Evolutionary conservation across 2,797 vertebrate species (phyloP).

Genomic region (Schizopygopsis pylzovi): DNA sequence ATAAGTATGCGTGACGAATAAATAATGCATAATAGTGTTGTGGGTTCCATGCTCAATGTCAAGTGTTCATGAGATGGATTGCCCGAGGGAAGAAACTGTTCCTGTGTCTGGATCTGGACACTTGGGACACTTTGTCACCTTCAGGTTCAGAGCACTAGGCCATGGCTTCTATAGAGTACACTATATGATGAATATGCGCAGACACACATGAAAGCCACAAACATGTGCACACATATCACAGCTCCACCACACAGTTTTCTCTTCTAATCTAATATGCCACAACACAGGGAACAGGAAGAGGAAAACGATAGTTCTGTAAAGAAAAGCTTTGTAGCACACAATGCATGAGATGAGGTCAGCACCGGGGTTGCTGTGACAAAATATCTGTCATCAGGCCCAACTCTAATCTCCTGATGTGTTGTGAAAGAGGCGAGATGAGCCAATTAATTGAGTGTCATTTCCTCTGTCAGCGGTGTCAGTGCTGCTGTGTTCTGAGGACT

Average conservation of each 20-base stretch:
- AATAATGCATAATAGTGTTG: too few species aligned
- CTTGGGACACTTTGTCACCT: not conserved
- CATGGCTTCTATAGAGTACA: not conserved
- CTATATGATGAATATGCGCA: not conserved
- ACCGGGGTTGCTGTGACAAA: constrained; percentile 42
- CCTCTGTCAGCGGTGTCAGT: constrained; percentile 35
- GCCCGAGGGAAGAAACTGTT: too few species aligned
- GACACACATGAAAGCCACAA: constrained; percentile 25
- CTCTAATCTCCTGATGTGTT: constrained; percentile 32
- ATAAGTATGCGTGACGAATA: too few species aligned
- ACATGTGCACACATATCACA: constrained; percentile 24
- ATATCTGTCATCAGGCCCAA: constrained; percentile 49
- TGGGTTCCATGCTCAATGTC: too few species aligned
- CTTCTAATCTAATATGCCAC: constrained; percentile 43
- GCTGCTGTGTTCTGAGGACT: not conserved
- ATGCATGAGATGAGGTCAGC: constrained; percentile 42
- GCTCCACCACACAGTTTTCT: constrained; percentile 17
- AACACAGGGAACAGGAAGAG: constrained; percentile 34
- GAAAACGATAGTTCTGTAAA: constrained; percentile 29
- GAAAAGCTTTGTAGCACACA: constrained; percentile 30
- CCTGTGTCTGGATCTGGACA: too few species aligned
- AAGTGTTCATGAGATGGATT: too few species aligned
- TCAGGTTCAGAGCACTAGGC: not conserved
- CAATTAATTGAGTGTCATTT: constrained; percentile 59
- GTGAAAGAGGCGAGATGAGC: constrained; percentile 57